Evolutionary conservation across 2,888 invertebrate species (phyloP).

Genomic region (Hyposoter dolosus): DNA sequence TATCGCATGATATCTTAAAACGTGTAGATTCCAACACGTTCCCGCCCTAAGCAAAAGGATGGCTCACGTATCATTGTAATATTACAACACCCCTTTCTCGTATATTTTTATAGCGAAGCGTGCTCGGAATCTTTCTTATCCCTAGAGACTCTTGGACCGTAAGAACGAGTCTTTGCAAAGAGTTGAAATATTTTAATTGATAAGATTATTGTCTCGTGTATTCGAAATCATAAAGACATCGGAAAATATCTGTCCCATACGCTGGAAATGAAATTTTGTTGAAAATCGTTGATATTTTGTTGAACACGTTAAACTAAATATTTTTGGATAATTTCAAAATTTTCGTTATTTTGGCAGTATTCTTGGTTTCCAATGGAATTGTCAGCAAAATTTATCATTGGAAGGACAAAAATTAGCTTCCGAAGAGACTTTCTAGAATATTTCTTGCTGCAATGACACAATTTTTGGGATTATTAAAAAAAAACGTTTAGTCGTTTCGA

Average conservation of each 20-base stretch:
- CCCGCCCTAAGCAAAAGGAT: conserved; percentile 59
- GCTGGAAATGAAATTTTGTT: too few relatives aligned
- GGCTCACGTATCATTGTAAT: conserved; percentile 71
- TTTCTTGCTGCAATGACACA: too few relatives aligned
- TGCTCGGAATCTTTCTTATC: conserved; percentile 67
- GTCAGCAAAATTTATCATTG: too few relatives aligned
- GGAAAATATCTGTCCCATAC: not conserved
- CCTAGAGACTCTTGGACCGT: conserved; percentile 7
- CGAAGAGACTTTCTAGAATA: too few relatives aligned
- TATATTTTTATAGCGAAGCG: conserved; percentile 71
- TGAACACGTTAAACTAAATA: too few relatives aligned
- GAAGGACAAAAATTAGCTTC: too few relatives aligned
- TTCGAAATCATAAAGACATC: conserved; percentile 30
- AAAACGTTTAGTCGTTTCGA: too few relatives aligned
- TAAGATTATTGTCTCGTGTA: conserved; percentile 31
- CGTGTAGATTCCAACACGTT: conserved; percentile 63
- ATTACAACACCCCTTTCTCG: conserved; percentile 70
- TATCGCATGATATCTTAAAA: conserved; percentile 60
- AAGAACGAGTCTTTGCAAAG: conserved; percentile 31
- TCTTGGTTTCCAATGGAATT: too few relatives aligned
- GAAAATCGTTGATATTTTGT: too few relatives aligned
- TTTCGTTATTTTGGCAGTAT: too few relatives aligned
- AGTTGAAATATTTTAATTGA: conserved; percentile 67
- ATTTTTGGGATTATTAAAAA: too few relatives aligned
- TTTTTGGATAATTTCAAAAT: too few relatives aligned